Percentiles rank a stretch among this genome's conserved stretches.
Evolutionary conservation across 2,113 vertebrate species (phyloP).

Genomic region (Anolis sagrei): DNA sequence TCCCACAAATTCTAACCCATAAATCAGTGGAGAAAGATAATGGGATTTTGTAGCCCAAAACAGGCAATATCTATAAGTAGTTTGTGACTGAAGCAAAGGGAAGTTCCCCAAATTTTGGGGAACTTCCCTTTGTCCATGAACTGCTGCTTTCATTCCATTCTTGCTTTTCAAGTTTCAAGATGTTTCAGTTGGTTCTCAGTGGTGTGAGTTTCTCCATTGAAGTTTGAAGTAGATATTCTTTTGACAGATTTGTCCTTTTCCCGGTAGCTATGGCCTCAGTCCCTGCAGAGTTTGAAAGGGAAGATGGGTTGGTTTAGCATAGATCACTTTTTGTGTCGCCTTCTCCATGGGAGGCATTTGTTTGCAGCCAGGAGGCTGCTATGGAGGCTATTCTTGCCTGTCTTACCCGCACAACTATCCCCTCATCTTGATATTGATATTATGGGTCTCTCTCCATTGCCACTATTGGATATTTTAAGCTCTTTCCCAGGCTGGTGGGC

Average conservation of each 20-base stretch:
- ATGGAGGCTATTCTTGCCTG: background rate
- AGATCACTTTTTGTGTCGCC: background rate
- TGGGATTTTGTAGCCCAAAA: background rate
- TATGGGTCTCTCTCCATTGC: background rate
- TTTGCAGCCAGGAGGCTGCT: background rate
- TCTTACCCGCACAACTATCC: background rate
- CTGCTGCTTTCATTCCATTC: background rate
- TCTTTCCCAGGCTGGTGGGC: slow-evolving; percentile 37
- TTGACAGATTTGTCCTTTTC: background rate
- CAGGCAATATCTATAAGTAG: no score
- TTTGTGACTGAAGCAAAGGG: no score
- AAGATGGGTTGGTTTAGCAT: background rate
- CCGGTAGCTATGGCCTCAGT: background rate
- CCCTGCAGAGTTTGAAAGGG: slow-evolving; percentile 12
- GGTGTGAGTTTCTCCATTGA: background rate
- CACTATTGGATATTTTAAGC: slow-evolving; percentile 25
- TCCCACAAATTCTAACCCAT: background rate
- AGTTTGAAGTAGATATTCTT: background rate
- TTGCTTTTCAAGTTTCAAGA: background rate
- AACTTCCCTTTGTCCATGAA: no score
- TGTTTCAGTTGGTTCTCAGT: background rate
- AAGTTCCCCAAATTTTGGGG: no score
- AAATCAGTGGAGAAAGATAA: background rate
- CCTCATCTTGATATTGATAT: no score
- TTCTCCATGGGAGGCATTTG: background rate